These are phyloP conservation scores for Capromys pilorides DNA, from an alignment of 2,797 vertebrate genomes.

Conservation along the genomic window DNA sequence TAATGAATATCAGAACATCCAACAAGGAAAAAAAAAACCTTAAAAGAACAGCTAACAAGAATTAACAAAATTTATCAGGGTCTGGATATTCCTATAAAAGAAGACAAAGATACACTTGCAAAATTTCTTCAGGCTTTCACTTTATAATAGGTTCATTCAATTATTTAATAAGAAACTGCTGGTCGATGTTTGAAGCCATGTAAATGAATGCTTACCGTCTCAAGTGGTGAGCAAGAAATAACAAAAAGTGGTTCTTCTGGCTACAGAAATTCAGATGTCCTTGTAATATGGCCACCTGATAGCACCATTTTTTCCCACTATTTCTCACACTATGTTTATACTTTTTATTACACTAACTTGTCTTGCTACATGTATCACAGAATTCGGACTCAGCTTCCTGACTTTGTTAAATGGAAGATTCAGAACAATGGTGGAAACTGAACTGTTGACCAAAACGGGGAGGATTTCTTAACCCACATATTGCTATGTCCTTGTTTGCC, in stretches of 20 bases:
- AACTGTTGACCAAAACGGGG: not conserved
- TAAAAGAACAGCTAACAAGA: not conserved
- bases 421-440: not conserved
- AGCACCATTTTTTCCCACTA: no score
- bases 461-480: not conserved
- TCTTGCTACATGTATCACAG: not conserved
- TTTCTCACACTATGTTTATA: no score
- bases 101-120: not conserved
- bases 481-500: not conserved
- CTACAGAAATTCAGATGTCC: not conserved
- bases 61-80: conserved; percentile 34
- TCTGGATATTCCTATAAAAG: conserved; percentile 19
- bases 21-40: not conserved
- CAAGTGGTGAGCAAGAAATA: not conserved
- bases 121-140: not conserved
- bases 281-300: not conserved
- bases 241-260: not conserved
- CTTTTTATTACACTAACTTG: not conserved
- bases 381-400: not conserved
- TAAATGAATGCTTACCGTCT: not conserved
- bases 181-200: not conserved
- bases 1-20: conserved; percentile 1
- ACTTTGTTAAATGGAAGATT: not conserved
- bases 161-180: conserved; percentile 6
- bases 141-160: not conserved